Base-by-base conservation (phyloP, 1,140 invertebrate species). In the Olivierus martensii region DNA sequence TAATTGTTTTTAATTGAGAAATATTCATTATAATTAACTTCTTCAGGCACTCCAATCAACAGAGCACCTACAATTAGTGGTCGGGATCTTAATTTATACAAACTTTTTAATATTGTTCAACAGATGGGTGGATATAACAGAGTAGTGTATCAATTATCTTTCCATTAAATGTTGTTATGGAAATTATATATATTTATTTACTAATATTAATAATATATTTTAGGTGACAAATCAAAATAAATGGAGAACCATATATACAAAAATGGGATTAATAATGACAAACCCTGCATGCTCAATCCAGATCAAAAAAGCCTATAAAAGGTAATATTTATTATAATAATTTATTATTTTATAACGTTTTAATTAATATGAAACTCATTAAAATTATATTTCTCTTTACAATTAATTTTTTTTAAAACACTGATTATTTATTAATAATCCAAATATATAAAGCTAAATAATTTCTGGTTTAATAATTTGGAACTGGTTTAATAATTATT, bases 81-180 rank as follows among this genome's bases (percentile, higher is more conserved):
- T 53, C 81, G 82, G 57, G 92, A 97, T 65, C 81, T 98, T 34
- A 91, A 97, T 70, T 72, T 98, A 0, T 94, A 94, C 67, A 80
- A 85, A 61, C 69, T 97, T 5, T 97, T 93, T 67, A 78, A 73
- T 80, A 59, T 71, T 36, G 92, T 97, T 2, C 81, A 90, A 62
- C 89, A 92, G 67, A 69, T 90, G 22, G 93, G 93, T 46, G 93
- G 93, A 10, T 95, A 89, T 66, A 96, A 95, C 71, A 80, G 87
- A 56, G 90, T 95, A 0, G 87, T 28, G 37, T 46, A 35, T 44
- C 22, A 39, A 2, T 47, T 44, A 28, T 3, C 9, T 28, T 28
- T 28, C 4, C 9, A 28, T 9, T 28, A 28, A 28, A 28, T 9
- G 9, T 6, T 28, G 9, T 6, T 28, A 6, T 28, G 28, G n/a